Evolutionary conservation across 2,113 vertebrate genomes (phyloP), one percentile per base, ranked within the genome.

Genomic region (Cheirogaleus medius): DNA sequence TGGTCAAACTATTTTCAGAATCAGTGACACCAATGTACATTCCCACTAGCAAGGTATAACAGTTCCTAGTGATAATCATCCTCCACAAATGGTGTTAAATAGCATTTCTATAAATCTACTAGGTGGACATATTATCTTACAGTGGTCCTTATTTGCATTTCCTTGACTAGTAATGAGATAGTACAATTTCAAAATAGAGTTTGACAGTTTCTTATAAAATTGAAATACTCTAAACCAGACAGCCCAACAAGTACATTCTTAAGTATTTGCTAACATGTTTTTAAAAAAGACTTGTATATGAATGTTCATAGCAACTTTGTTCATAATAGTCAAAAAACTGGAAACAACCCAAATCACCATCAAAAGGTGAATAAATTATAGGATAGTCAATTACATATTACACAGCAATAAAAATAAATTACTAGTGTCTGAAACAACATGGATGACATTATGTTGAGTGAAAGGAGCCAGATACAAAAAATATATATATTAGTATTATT

Each of bases 181-280:
- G 71, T 60, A 90, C 37, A 95, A 87, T 73, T 82, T 44, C 60
- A 23, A 94, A 94, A 94, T 78, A 73, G 34, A 84, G n/a, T 66
- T 73, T 90, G 32, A 93, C 32, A 76, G 63, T 56, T 87, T 93
- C 52, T 83, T 69, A 87, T 78, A 93, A 94, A 87, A 87, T 5
- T 78, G 34, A 97, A 97, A 97, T 73, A 83, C n/a, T 80, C 23
- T 63, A 73, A 58, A 66, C 23, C n/a, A 73, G 74, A 56, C 89
- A 58, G 73, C 60, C 77, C 68, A 85, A 49, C 39, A 89, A 76
- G 56, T 87, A 66, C 32, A 81, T 34, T 91, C 66, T 68, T 71
- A 80, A 64, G 47, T 77, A 91, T 66, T 80, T 91, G 20, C 74
- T 94, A 89, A 91, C 12, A 92, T 93, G 73, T 56, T 86, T 52